Evolutionary conservation across 2,113 vertebrate species (phyloP).

Genomic region (Menura novaehollandiae): DNA sequence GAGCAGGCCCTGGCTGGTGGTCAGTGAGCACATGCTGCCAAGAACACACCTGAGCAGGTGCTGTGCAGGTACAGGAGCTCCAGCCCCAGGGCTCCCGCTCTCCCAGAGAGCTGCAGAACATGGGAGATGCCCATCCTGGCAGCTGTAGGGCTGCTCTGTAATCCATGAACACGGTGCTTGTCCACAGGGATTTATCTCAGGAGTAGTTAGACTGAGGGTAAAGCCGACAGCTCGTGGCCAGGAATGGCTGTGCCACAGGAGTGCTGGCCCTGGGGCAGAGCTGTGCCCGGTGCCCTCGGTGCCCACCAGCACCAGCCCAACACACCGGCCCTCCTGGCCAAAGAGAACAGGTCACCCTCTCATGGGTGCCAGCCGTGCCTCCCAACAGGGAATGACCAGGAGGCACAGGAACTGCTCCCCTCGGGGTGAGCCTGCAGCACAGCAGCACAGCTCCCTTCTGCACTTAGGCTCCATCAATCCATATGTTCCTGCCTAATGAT

Average conservation of each 20-base stretch:
- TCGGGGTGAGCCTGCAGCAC: neutral
- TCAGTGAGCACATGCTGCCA: rapidly evolving
- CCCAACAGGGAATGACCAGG: rapidly evolving
- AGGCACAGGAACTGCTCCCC: neutral
- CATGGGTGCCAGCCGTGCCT: rapidly evolving
- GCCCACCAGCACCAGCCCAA: neutral
- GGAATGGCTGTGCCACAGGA: neutral
- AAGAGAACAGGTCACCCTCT: neutral
- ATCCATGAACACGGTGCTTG: rapidly evolving
- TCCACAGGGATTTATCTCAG: neutral
- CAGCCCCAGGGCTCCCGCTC: neutral
- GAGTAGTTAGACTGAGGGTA: neutral
- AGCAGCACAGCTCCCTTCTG: neutral
- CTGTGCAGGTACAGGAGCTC: rapidly evolving
- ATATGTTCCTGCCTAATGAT: neutral
- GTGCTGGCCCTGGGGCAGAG: rapidly evolving
- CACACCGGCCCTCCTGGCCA: neutral
- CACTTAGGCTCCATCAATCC: neutral
- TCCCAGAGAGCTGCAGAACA: neutral
- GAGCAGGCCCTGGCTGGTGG: neutral
- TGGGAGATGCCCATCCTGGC: neutral
- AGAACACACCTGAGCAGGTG: neutral
- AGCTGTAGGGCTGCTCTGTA: neutral
- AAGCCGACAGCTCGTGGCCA: neutral
- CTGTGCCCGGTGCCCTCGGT: neutral